Evolutionary conservation across 2,888 invertebrate species (phyloP).

Genomic region (Marronus borbonicus): DNA sequence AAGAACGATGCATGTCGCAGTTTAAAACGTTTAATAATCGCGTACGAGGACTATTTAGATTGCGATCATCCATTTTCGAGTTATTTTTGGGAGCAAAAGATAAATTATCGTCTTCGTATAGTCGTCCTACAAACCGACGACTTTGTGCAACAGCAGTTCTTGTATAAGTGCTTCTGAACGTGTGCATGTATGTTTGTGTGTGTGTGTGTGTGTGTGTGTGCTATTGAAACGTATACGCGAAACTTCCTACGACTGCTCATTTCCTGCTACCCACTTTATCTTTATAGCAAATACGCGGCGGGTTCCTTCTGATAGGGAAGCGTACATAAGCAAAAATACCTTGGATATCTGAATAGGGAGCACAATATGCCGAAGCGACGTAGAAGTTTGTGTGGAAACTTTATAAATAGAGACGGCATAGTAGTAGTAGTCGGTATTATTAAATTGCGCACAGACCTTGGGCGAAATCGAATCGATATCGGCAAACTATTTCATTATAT

Average conservation of each 20-base stretch:
- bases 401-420: slow-evolving; percentile 18
- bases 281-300: slow-evolving; percentile 43
- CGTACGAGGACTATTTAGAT: slow-evolving; percentile 41
- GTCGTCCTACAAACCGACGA: slow-evolving; percentile 22
- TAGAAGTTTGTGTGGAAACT: slow-evolving; percentile 13
- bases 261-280: slow-evolving; percentile 46
- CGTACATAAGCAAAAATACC: slow-evolving; percentile 40
- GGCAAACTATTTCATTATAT: neutral
- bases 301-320: slow-evolving; percentile 37
- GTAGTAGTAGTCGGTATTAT: slow-evolving; percentile 2
- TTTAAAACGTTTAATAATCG: slow-evolving; percentile 42
- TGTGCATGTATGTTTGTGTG: neutral
- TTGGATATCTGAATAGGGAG: slow-evolving; percentile 20
- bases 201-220: neutral
- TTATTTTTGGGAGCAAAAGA: slow-evolving; percentile 38
- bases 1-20: slow-evolving; percentile 21
- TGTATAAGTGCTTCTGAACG: neutral
- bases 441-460: slow-evolving; percentile 4
- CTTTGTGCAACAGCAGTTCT: neutral
- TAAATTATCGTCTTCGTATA: slow-evolving; percentile 33
- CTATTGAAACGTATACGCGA: slow-evolving; percentile 32
- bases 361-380: slow-evolving; percentile 13
- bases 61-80: slow-evolving; percentile 44
- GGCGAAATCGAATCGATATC: slow-evolving; percentile 21
- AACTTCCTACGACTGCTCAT: slow-evolving; percentile 42